phyloP scores from a whole-genome alignment of 2,113 vertebrate species.

The Malurus cyaneus region DNA sequence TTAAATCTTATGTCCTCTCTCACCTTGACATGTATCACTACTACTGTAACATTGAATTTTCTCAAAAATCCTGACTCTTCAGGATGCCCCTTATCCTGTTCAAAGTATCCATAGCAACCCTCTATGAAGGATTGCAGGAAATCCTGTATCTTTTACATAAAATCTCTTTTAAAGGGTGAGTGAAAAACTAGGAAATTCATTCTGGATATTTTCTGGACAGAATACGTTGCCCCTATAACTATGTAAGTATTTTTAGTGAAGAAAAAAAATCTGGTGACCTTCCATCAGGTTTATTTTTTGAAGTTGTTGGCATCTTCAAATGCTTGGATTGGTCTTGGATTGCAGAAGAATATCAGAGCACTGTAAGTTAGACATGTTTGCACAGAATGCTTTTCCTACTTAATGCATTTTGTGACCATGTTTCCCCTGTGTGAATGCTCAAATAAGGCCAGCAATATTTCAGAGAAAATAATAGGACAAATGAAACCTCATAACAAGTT shows the following conservation, averaged over 20 bases:
- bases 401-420: not conserved
- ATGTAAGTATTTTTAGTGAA: not conserved
- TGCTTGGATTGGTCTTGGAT: not conserved
- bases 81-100: conserved; percentile 18
- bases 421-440: not conserved
- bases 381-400: not conserved
- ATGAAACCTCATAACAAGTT: not conserved
- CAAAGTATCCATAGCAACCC: conserved; percentile 58
- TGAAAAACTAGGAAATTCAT: not conserved
- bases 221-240: not conserved
- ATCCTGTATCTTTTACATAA: conserved; percentile 16
- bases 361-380: not conserved
- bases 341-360: not conserved
- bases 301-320: not conserved
- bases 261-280: not conserved
- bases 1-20: conserved; percentile 23
- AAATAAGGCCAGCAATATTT: conserved; percentile 3
- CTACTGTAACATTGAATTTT: conserved; percentile 3
- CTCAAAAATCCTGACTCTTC: conserved; percentile 23
- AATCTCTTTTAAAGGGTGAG: not conserved
- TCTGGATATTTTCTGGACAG: not conserved
- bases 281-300: not conserved
- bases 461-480: not conserved
- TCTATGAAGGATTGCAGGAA: conserved; percentile 19
- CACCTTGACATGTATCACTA: conserved; percentile 27